Conservation (phyloP, 2,113 vertebrate species). For the Leuciscus idus region DNA sequence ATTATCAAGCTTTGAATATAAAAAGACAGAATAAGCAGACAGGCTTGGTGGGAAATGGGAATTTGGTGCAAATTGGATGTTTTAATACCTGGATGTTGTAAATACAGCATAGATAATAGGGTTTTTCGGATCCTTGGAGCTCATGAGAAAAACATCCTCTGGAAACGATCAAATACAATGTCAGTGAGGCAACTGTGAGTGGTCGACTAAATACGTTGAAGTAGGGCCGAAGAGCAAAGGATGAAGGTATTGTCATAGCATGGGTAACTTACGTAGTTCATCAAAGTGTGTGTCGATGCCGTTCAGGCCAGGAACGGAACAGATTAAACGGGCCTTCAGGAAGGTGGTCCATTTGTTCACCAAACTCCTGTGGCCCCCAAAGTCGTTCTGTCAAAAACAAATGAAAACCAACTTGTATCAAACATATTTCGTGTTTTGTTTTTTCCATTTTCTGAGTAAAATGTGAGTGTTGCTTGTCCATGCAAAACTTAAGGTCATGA, state of each 20-base stretch:
- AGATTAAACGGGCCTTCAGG: constrained; percentile 93
- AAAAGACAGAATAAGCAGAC: neutral
- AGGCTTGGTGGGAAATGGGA: neutral
- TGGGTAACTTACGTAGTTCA: constrained; percentile 89
- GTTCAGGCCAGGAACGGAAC: constrained; percentile 93
- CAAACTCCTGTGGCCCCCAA: constrained; percentile 95
- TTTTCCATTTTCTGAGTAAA: too few relatives aligned
- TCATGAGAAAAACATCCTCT: constrained; percentile 98
- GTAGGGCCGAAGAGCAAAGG: neutral
- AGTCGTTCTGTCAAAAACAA: constrained; percentile 87
- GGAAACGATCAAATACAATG: constrained; percentile 53
- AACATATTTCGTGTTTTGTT: neutral
- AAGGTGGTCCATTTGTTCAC: constrained; percentile 99
- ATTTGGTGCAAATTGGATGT: constrained; percentile 31
- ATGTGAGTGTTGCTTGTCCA: too few relatives aligned
- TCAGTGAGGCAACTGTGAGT: neutral
- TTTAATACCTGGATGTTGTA: constrained; percentile 91
- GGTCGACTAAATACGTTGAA: neutral
- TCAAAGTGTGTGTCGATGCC: constrained; percentile 99
- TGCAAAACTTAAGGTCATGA: neutral
- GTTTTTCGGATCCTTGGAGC: constrained; percentile 96
- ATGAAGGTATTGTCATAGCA: neutral
- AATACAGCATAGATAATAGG: constrained; percentile 95
- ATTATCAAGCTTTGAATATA: neutral
- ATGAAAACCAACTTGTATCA: constrained; percentile 3